phyloP scores from a whole-genome alignment of 2,113 vertebrate species.

The Willisornis vidua region DNA sequence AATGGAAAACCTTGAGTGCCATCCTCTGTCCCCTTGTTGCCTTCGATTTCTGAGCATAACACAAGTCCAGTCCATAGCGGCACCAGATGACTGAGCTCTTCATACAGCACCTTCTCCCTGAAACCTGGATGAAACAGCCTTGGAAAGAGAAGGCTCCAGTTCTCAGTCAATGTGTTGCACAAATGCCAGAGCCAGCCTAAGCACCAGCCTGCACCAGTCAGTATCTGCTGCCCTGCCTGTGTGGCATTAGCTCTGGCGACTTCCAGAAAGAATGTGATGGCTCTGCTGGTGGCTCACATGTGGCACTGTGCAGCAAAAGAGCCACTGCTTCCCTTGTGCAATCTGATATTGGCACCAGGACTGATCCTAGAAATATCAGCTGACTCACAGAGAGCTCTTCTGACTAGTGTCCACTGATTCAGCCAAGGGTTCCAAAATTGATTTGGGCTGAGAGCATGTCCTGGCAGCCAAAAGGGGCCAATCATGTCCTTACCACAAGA shows the following conservation, averaged over 20 bases:
- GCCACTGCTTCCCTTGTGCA: background rate
- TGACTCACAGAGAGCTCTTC: background rate
- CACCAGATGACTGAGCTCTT: background rate
- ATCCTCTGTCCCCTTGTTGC: background rate
- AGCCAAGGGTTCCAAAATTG: background rate
- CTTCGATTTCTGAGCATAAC: background rate
- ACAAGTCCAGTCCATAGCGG: background rate
- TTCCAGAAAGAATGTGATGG: background rate
- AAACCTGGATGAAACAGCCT: background rate
- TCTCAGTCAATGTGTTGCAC: background rate
- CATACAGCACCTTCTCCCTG: background rate
- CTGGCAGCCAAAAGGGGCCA: background rate
- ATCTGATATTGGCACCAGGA: rapidly evolving
- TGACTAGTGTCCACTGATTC: background rate
- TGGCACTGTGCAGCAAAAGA: background rate
- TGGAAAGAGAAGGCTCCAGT: background rate
- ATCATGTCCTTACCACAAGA: background rate
- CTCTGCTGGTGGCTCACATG: background rate
- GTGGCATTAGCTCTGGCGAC: background rate
- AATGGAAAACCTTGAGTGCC: background rate
- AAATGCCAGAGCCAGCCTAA: background rate
- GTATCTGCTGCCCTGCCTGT: background rate
- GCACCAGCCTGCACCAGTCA: background rate
- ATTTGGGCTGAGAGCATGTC: background rate
- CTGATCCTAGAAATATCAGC: background rate